These are phyloP conservation scores for Cyrtonyx montezumae DNA, from an alignment of 2,113 vertebrate species.

Conservation along the genomic window DNA sequence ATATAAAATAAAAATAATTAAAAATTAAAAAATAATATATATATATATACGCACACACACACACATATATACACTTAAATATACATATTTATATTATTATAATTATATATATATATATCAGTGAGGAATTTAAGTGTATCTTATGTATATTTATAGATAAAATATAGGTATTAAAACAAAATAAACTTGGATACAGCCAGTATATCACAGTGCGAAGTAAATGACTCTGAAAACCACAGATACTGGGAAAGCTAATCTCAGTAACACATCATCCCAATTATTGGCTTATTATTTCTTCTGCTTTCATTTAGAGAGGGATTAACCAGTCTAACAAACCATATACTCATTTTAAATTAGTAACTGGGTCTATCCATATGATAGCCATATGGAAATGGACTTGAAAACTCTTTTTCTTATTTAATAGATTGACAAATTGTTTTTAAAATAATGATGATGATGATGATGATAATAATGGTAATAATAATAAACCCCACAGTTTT, in stretches of 20 bases:
- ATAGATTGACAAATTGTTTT: not conserved
- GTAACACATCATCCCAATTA: conserved; percentile 20
- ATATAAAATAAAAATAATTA: not conserved
- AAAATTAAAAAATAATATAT: too few species aligned
- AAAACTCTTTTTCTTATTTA: not conserved
- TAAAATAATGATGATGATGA: not conserved
- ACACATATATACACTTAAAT: too few species aligned
- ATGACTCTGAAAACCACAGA: not conserved
- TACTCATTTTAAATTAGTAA: not conserved
- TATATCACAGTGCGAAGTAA: conserved; percentile 6
- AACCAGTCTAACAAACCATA: not conserved
- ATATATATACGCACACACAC: too few species aligned
- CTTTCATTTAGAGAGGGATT: conserved; percentile 6
- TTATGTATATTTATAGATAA: not conserved
- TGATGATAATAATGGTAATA: not conserved
- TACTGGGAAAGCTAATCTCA: conserved; percentile 1
- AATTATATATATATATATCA: not conserved
- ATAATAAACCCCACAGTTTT: not conserved
- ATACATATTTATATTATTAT: too few species aligned
- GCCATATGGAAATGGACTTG: not conserved
- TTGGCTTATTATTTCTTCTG: not conserved
- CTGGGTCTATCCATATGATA: not conserved
- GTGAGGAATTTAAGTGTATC: not conserved
- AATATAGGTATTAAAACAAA: not conserved
- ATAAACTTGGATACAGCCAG: not conserved